Evolutionary conservation across 2,113 vertebrate species (phyloP).

Genomic region (Heliornis fulica): DNA sequence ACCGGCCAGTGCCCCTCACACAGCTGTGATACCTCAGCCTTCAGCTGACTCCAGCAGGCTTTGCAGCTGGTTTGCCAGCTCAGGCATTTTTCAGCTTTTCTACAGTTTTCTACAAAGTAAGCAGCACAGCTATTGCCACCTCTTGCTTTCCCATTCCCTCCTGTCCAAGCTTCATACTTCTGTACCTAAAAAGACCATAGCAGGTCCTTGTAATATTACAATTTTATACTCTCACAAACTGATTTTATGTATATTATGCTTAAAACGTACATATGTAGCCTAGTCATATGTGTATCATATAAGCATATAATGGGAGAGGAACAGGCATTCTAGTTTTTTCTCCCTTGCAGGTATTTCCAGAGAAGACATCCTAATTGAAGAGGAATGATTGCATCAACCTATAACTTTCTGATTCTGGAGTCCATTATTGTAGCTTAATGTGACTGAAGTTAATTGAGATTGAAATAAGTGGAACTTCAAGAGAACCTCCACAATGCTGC

Average conservation of each 20-base stretch:
- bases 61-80: neutral
- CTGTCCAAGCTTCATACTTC: neutral
- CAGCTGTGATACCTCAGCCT: neutral
- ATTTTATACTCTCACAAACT: neutral
- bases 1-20: neutral
- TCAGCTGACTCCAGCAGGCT: neutral
- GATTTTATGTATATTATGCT: neutral
- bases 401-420: neutral
- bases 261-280: neutral
- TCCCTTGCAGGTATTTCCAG: neutral
- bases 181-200: neutral
- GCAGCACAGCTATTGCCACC: neutral
- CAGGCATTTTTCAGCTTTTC: neutral
- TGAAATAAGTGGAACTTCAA: neutral
- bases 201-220: neutral
- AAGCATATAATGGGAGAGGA: neutral
- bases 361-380: neutral
- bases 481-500: neutral
- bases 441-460: neutral
- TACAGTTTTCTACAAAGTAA: neutral
- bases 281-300: neutral
- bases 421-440: neutral
- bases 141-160: neutral
- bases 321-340: neutral
- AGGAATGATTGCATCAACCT: neutral